These are phyloP conservation scores for Gallinago media DNA, from an alignment of 2,113 vertebrate species.

Conservation along the genomic window DNA sequence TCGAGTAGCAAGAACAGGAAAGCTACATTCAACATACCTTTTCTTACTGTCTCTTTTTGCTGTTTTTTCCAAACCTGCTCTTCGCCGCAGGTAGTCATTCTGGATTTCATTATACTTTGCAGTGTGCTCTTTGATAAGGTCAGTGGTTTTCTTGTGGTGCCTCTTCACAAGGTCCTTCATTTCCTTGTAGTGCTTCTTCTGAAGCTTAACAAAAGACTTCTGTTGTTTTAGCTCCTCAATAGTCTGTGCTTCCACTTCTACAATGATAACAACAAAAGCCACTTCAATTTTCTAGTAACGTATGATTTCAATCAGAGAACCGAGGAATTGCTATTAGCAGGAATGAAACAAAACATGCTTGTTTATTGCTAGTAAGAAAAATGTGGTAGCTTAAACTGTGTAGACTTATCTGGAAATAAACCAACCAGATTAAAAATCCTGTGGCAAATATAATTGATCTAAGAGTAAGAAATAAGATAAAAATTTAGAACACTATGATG, in stretches of 20 bases:
- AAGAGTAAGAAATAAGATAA: neutral
- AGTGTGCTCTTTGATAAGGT: constrained; percentile 95
- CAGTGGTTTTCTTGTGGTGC: constrained; percentile 94
- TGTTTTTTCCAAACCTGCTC: constrained; percentile 86
- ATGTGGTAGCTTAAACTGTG: neutral
- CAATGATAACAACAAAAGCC: neutral
- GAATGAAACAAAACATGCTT: neutral
- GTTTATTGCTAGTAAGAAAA: neutral
- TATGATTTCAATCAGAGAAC: neutral
- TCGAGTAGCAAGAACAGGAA: neutral
- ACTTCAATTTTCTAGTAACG: neutral
- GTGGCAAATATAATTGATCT: neutral
- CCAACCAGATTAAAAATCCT: neutral
- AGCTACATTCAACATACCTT: constrained; percentile 79
- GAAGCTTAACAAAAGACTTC: constrained; percentile 93
- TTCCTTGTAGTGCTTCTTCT: constrained; percentile 97
- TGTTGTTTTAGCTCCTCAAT: constrained; percentile 95
- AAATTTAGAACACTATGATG: neutral
- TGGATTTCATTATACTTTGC: constrained; percentile 90
- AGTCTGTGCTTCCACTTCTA: constrained; percentile 93
- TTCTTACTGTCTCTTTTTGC: constrained; percentile 95
- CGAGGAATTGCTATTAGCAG: neutral
- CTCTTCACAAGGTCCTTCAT: constrained; percentile 96
- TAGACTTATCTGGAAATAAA: neutral
- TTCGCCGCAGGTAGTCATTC: constrained; percentile 87